phyloP scores from a whole-genome alignment of 2,797 vertebrate genomes.

The Platalea minor region DNA sequence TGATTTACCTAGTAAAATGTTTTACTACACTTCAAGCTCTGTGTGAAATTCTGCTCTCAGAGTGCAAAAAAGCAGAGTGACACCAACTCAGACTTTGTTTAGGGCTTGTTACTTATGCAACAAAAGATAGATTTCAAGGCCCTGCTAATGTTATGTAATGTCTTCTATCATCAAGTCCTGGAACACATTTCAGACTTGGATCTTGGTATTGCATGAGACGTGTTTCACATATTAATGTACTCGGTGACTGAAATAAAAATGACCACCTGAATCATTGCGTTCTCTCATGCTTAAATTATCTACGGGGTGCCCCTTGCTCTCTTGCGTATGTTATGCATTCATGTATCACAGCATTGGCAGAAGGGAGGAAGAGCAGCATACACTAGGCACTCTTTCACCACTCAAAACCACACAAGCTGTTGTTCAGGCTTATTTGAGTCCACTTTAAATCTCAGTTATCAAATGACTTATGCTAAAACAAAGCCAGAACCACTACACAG shows the following conservation, averaged over 20 bases:
- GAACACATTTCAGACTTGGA: neutral
- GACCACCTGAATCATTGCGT: neutral
- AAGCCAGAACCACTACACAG: neutral
- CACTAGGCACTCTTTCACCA: neutral
- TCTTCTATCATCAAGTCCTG: neutral
- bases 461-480: neutral
- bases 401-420: neutral
- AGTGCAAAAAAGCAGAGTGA: neutral
- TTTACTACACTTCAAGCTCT: neutral
- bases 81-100: neutral
- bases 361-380: neutral
- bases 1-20: neutral
- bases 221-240: neutral
- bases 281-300: neutral
- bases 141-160: neutral
- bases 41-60: neutral
- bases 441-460: neutral
- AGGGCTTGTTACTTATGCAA: neutral
- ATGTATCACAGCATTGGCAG: neutral
- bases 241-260: neutral
- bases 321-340: neutral
- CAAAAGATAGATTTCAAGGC: neutral
- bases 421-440: neutral
- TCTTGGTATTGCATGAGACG: neutral
- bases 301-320: neutral